Evolutionary conservation across 2,113 vertebrate species (phyloP).

Genomic region (Barbus barbus): DNA sequence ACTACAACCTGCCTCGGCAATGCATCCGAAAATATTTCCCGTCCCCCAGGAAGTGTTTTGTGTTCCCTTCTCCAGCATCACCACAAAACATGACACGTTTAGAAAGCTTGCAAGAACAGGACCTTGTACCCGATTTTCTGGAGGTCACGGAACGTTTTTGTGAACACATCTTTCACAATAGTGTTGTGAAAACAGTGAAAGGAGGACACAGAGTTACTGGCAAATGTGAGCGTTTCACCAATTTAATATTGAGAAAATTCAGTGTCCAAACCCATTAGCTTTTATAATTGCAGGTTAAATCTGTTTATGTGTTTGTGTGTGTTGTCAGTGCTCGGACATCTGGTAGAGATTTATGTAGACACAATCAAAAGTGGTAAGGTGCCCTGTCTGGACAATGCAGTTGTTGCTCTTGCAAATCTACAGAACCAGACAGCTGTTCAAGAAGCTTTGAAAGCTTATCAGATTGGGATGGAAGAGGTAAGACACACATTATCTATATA

Average conservation of each 20-base stretch:
- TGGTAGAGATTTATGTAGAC: conserved; percentile 60
- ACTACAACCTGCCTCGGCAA: conserved; percentile 60
- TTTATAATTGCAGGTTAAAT: neutral
- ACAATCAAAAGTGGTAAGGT: conserved; percentile 64
- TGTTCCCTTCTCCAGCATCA: conserved; percentile 58
- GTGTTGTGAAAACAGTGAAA: conserved; percentile 60
- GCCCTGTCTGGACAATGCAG: conserved; percentile 65
- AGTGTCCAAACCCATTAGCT: neutral
- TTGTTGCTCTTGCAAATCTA: conserved; percentile 58
- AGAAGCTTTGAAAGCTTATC: conserved; percentile 60
- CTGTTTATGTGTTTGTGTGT: conserved; percentile 10
- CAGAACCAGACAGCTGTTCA: conserved; percentile 63
- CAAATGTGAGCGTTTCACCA: conserved; percentile 55
- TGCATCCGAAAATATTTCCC: conserved; percentile 66
- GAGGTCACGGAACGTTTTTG: conserved; percentile 53
- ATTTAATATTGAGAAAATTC: neutral
- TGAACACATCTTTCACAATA: conserved; percentile 50
- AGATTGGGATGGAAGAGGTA: conserved; percentile 57
- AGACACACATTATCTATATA: neutral
- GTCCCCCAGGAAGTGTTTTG: conserved; percentile 58
- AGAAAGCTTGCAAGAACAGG: conserved; percentile 53
- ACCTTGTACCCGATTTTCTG: conserved; percentile 56
- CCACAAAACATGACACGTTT: conserved; percentile 57
- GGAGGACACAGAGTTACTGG: conserved; percentile 62
- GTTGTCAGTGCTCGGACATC: conserved; percentile 60